Evolutionary conservation across 2,113 vertebrate species (phyloP).

Genomic region (Cygnus buccinator): DNA sequence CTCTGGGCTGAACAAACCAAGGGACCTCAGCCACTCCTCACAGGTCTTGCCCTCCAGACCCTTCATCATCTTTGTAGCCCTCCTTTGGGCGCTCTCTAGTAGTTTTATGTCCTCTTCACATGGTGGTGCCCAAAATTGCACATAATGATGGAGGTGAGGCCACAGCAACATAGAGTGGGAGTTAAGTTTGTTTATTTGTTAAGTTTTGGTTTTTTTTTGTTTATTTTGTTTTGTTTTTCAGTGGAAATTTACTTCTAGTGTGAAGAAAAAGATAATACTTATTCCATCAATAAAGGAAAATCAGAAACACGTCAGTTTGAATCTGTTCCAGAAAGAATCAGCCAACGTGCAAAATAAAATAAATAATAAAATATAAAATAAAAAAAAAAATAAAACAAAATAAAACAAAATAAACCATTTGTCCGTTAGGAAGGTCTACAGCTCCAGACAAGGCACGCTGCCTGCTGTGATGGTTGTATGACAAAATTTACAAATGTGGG

Average conservation of each 20-base stretch:
- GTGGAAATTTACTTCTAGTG: background rate
- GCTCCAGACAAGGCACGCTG: background rate
- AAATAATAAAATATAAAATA: background rate
- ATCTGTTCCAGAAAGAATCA: background rate
- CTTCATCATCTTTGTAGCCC: no score
- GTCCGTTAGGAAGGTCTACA: background rate
- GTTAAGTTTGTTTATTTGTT: no score
- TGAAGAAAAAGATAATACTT: background rate
- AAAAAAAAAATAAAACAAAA: background rate
- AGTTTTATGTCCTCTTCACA: no score
- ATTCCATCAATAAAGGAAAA: background rate
- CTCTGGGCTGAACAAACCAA: no score
- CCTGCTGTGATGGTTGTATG: background rate
- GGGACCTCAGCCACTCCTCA: no score
- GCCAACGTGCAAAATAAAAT: background rate
- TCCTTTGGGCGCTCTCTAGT: no score
- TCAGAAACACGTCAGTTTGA: background rate
- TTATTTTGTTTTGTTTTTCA: fast-evolving
- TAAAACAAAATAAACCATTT: background rate
- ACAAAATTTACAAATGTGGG: background rate
- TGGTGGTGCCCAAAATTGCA: no score
- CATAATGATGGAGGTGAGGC: no score
- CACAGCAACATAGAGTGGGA: no score
- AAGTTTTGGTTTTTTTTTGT: no score
- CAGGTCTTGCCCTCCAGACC: no score